Base-by-base conservation (phyloP, 2,888 invertebrate genomes). In the Eretmocerus hayati region DNA sequence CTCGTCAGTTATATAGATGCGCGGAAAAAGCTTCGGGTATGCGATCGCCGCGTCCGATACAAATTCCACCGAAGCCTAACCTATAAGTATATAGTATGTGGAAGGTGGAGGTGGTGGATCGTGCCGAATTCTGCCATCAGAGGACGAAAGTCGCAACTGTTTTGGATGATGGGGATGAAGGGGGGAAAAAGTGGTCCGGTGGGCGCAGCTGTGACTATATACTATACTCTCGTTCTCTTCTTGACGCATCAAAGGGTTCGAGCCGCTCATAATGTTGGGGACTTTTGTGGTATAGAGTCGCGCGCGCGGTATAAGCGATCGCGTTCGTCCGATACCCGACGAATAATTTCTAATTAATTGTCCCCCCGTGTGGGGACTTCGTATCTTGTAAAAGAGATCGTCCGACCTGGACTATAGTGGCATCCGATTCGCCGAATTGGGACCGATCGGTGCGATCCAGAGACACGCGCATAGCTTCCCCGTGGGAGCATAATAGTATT, bases 311-410 rank as follows among this genome's bases (percentile, higher is more conserved):
- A 50, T 41, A 36, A 51, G 48, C 57, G 62, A 65, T 62, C 59
- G 54, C 52, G 59, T 59, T 55, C n/a, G n/a, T 48, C 56, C 49
- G 62, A 66, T 66, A 63, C 53, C 53, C 53, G 41, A 26, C 54
- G 55, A 60, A 61, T 62, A 62, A 66, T 65, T 64, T 62, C 61
- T 66, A 67, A 66, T 66, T 66, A 65, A 67, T 68, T 59, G 58
- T 54, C 44, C 55, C 41, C 48, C 49, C 46, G 18, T 5, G 33
- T 16, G 6, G 26, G 26, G n/a, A 13, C 33, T 33, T 15, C 33
- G 15, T n/a, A n/a, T n/a, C n/a, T n/a, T n/a, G 33, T 16, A 9
- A 5, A 13, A 5, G 33, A 5, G 33, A 33, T 16, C 33, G 33
- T 9, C n/a, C n/a, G 33, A 33, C n/a, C n/a, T 26, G 26, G 8